Evolutionary conservation across 1,140 invertebrate species (phyloP), one percentile per base, ranked within the genome.

Genomic region (Bombus confusus): DNA sequence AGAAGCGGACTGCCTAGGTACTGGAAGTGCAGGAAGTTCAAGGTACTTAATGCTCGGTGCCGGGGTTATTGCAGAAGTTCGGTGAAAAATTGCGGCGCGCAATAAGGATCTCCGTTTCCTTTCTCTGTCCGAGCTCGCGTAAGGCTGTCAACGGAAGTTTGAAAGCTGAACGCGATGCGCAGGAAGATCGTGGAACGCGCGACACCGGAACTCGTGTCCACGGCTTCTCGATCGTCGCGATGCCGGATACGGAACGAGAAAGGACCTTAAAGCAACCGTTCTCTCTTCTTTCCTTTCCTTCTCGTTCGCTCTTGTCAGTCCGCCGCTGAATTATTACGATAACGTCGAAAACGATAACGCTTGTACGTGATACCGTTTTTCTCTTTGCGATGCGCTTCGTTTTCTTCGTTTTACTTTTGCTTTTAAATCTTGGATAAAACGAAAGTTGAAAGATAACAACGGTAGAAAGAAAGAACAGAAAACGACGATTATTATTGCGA

Each of bases 401-500:
- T 10, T 34, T 18, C 18, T 10, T 8, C 47, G 47, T 22, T 52
- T 52, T 22, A 8, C 47, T 52, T 52, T 22, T 52, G 47, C 47
- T 31, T 25, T 68, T 22, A 22, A 47, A 68, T 25, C 66, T 25
- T 22, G 3, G 31, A 31, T 37, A 9, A 37, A 31, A 34, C 25
- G 64, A 39, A 47, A 47, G 64, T 9, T 59, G 28, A 68, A 77
- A 34, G 34, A 39, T n/a, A 69, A 66, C 28, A 52, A 66, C 31
- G 37, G 34, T 47, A 13, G 39, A 37, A 83, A 47, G 28, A 52
- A 37, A 37, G 80, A 47, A 69, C 52, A 86, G 80, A 83, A 86
- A 85, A 89, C 87, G 87, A 88, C 84, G 88, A 86, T 88, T 82
- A 86, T 90, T 90, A 90, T 90, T 90, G 88, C 88, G 88, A 87